phyloP scores from a whole-genome alignment of 2,797 vertebrate genomes.

The Merluccius polli region DNA sequence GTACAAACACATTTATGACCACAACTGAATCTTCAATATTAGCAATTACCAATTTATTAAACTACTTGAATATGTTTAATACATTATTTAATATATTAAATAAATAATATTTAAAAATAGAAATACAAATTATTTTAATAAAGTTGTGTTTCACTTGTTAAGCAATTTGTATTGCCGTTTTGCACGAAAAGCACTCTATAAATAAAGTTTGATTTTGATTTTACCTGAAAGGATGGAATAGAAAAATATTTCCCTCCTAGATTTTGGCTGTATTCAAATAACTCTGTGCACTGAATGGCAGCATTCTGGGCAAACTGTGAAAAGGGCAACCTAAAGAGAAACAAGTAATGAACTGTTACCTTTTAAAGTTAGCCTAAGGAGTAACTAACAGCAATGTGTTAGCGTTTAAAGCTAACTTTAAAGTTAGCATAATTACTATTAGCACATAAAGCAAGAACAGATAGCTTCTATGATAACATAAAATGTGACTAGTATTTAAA shows the following conservation, averaged over 20 bases:
- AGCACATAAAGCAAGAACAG: too few relatives aligned
- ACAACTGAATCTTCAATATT: too few relatives aligned
- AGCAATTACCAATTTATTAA: not conserved
- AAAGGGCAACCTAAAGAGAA: slow-evolving; percentile 71
- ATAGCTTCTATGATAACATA: too few relatives aligned
- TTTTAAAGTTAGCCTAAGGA: not conserved
- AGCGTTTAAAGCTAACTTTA: not conserved
- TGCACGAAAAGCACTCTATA: not conserved
- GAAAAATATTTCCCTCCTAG: slow-evolving; percentile 70
- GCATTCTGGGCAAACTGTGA: slow-evolving; percentile 75
- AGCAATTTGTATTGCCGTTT: too few relatives aligned
- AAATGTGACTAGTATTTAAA: too few relatives aligned
- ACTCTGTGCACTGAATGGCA: slow-evolving; percentile 83
- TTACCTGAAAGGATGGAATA: slow-evolving; percentile 86
- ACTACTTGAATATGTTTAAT: not conserved
- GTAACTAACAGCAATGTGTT: not conserved
- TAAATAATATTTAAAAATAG: too few relatives aligned
- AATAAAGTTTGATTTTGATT: not conserved
- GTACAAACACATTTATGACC: too few relatives aligned
- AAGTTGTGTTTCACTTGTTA: too few relatives aligned
- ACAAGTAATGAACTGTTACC: not conserved
- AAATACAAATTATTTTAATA: too few relatives aligned
- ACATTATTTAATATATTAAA: too few relatives aligned
- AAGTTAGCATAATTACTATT: too few relatives aligned
- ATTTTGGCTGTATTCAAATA: slow-evolving; percentile 84